Evolutionary conservation across 2,888 invertebrate species (phyloP), one percentile per base, ranked within the genome.

Genomic region (Blastobasis adustella): DNA sequence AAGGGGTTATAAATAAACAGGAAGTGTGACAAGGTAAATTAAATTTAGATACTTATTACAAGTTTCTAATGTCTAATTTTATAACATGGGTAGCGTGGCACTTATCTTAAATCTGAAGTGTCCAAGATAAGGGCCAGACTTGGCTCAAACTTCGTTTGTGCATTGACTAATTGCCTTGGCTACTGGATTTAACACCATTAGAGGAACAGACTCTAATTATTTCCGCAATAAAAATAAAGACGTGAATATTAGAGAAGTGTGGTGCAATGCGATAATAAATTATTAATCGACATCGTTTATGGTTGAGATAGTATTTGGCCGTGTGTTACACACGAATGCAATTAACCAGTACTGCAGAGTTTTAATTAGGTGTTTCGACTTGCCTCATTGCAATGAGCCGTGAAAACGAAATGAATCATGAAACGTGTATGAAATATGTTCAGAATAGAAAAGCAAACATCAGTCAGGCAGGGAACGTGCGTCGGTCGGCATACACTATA

Each of bases 101-200:
- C 58, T 60, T 58, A 58, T 62, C 60, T 51, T 44, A 52, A 51
- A 55, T 60, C 57, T 60, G 50, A 50, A 54, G 54, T 53, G 55
- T 50, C 56, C 57, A 53, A 60, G 58, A 58, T 58, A 59, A 56
- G 49, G 52, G n/a, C 50, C 46, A 42, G 49, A 52, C 54, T 62
- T 61, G 61, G 60, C 61, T 59, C 58, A 10, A 46, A 46, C 7
- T 51, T 43, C 49, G 51, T 54, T 59, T 53, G 56, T 50, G 51
- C 47, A 53, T 53, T 50, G 54, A 57, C 59, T 58, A 57, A 56
- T 55, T 56, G 50, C 51, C 49, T 45, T 51, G 23, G 23, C 23
- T 23, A 23, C 23, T 23, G 23, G 23, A 23, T 23, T 23, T 23
- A 23, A 23, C 23, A 23, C 23, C 23, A 23, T 23, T 23, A 23